These are phyloP conservation scores for Acanthacorydalis orientalis DNA, from an alignment of 2,888 invertebrate species.

Conservation along the genomic window DNA sequence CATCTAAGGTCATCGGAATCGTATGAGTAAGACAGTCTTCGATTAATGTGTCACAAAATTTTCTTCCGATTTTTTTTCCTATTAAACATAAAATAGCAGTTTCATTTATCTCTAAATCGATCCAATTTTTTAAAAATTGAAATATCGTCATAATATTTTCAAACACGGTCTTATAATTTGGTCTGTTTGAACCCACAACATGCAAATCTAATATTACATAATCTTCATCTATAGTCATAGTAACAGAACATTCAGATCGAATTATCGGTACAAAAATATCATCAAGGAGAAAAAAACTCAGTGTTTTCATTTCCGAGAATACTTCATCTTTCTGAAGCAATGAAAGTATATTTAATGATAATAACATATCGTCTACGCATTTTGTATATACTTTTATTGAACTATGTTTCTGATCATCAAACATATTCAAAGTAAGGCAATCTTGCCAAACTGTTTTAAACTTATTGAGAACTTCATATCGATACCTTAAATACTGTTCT, in stretches of 20 bases:
- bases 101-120: constrained; percentile 30
- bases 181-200: constrained; percentile 22
- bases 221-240: constrained; percentile 23
- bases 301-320: constrained; percentile 32
- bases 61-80: constrained; percentile 34
- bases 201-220: constrained; percentile 24
- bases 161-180: constrained; percentile 36
- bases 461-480: not conserved
- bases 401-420: constrained; percentile 23
- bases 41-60: constrained; percentile 47
- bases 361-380: constrained; percentile 17
- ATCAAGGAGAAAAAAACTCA: constrained; percentile 39
- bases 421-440: constrained; percentile 27
- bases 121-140: constrained; percentile 35
- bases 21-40: constrained; percentile 58
- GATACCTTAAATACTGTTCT: constrained; percentile 10
- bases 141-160: constrained; percentile 37
- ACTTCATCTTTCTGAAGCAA: constrained; percentile 23
- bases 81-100: constrained; percentile 35
- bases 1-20: constrained; percentile 58
- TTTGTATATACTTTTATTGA: constrained; percentile 20
- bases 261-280: constrained; percentile 41
- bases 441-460: constrained; percentile 28
- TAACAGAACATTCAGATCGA: constrained; percentile 27
- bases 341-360: constrained; percentile 25